Evolutionary conservation across 2,888 invertebrate species (phyloP).

Genomic region (Drosophila colorata): DNA sequence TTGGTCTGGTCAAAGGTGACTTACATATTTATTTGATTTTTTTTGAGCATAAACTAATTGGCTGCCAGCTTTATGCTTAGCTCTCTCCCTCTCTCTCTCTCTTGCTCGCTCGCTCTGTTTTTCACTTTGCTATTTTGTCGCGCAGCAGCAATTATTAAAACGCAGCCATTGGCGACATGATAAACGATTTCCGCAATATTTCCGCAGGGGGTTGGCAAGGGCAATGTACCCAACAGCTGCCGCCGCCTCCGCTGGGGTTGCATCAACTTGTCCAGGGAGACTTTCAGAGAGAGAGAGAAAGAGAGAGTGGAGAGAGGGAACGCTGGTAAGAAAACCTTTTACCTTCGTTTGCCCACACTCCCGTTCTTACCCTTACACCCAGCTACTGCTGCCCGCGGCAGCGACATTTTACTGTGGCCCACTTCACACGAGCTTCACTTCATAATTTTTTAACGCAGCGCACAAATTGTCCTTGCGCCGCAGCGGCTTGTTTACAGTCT

Average conservation of each 20-base stretch:
- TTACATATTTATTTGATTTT: slow-evolving; percentile 14
- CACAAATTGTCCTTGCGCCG: slow-evolving; percentile 61
- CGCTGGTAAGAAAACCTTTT: slow-evolving; percentile 1
- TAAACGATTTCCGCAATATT: slow-evolving; percentile 82
- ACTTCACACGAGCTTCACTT: slow-evolving; percentile 56
- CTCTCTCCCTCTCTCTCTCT: not conserved
- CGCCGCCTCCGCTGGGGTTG: slow-evolving; percentile 41
- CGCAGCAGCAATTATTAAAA: slow-evolving; percentile 77
- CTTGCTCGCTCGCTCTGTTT: not conserved
- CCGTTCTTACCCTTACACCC: slow-evolving; percentile 1
- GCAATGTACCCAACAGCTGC: slow-evolving; percentile 60
- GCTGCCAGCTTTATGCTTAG: not conserved
- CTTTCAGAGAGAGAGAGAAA: not conserved
- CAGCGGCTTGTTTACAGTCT: slow-evolving; percentile 55
- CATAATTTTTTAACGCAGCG: slow-evolving; percentile 62
- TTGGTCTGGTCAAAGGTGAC: slow-evolving; percentile 34
- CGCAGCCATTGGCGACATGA: slow-evolving; percentile 80
- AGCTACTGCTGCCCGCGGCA: slow-evolving; percentile 25
- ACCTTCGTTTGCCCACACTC: slow-evolving; percentile 17
- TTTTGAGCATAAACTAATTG: slow-evolving; percentile 38
- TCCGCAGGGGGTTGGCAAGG: slow-evolving; percentile 58
- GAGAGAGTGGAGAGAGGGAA: not conserved
- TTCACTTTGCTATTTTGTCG: slow-evolving; percentile 9
- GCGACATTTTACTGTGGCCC: slow-evolving; percentile 55
- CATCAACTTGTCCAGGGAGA: slow-evolving; percentile 9